Evolutionary conservation across 1,140 invertebrate genomes (phyloP).

Genomic region (Fopius arisanus): DNA sequence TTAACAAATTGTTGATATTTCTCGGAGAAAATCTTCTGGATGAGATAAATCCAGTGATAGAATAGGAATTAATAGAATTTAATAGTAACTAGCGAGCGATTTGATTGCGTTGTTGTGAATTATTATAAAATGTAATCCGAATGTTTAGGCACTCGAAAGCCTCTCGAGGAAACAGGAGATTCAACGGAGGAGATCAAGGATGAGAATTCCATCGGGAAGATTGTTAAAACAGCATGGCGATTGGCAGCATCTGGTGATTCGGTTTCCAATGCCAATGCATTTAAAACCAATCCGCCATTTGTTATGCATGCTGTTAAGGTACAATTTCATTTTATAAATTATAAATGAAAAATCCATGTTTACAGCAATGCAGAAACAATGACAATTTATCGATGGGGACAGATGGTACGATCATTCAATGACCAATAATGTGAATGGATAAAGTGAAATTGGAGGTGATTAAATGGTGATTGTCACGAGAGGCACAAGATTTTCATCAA

Average conservation of each 20-base stretch:
- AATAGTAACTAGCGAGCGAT: not conserved
- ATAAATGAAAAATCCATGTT: slow-evolving; percentile 37
- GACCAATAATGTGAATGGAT: not conserved
- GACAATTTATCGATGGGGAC: not conserved
- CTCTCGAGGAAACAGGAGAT: slow-evolving; percentile 43
- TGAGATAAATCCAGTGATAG: too few relatives aligned
- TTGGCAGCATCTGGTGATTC: slow-evolving; percentile 52
- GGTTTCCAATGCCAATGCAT: slow-evolving; percentile 51
- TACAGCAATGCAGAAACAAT: slow-evolving; percentile 4
- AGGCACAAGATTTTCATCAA: too few relatives aligned
- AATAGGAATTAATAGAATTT: too few relatives aligned
- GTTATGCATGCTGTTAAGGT: slow-evolving; percentile 63
- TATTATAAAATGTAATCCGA: slow-evolving; percentile 39
- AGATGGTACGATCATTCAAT: not conserved
- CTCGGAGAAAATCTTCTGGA: too few relatives aligned
- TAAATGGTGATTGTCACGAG: too few relatives aligned
- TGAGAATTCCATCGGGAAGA: slow-evolving; percentile 44
- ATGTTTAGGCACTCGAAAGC: slow-evolving; percentile 61
- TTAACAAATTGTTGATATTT: too few relatives aligned
- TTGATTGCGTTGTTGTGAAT: not conserved
- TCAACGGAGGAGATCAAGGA: slow-evolving; percentile 42
- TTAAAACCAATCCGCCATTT: slow-evolving; percentile 57
- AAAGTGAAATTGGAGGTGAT: too few relatives aligned
- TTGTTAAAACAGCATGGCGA: slow-evolving; percentile 50
- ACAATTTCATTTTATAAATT: slow-evolving; percentile 49